phyloP scores from a whole-genome alignment of 1,140 invertebrate genomes.

The Cephus cinctus region DNA sequence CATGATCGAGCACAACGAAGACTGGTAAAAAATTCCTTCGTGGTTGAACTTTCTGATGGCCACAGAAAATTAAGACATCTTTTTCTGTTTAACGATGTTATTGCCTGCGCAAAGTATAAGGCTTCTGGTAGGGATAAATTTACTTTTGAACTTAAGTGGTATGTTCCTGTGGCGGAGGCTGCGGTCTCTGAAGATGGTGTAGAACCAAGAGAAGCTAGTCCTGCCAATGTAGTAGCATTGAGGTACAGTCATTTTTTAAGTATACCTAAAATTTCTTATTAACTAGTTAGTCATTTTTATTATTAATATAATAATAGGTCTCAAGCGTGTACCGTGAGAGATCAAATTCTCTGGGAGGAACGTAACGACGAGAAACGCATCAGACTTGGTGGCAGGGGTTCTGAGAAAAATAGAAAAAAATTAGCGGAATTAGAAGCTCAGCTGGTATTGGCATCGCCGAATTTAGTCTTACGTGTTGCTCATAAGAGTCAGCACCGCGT shows the following conservation, averaged over 20 bases:
- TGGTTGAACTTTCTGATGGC: conserved; percentile 86
- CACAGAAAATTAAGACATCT: conserved; percentile 88
- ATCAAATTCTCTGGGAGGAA: conserved; percentile 79
- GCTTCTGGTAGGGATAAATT: conserved; percentile 82
- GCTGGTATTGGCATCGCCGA: conserved; percentile 85
- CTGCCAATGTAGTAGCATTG: conserved; percentile 79
- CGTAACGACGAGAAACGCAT: conserved; percentile 66
- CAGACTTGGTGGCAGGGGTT: conserved; percentile 64
- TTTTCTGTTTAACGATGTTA: conserved; percentile 93
- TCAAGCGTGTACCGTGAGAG: conserved; percentile 80
- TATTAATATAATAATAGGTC: conserved; percentile 56
- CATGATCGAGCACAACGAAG: conserved; percentile 78
- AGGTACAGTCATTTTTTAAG: conserved; percentile 41
- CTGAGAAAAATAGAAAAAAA: conserved; percentile 87
- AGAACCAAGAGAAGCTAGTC: conserved; percentile 70
- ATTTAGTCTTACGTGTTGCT: conserved; percentile 77
- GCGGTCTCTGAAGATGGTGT: conserved; percentile 68
- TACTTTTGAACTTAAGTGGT: conserved; percentile 91
- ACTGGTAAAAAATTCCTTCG: conserved; percentile 92
- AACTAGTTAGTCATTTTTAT: conserved; percentile 5
- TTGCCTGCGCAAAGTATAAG: conserved; percentile 94
- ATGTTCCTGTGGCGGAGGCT: conserved; percentile 79
- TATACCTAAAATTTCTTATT: conserved; percentile 11
- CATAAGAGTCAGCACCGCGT: conserved; percentile 66
- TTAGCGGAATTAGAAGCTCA: conserved; percentile 85